Percentiles rank a stretch among this genome's conserved stretches.
phyloP scores from a whole-genome alignment of 1,140 invertebrate species.

The Halesus radiatus region DNA sequence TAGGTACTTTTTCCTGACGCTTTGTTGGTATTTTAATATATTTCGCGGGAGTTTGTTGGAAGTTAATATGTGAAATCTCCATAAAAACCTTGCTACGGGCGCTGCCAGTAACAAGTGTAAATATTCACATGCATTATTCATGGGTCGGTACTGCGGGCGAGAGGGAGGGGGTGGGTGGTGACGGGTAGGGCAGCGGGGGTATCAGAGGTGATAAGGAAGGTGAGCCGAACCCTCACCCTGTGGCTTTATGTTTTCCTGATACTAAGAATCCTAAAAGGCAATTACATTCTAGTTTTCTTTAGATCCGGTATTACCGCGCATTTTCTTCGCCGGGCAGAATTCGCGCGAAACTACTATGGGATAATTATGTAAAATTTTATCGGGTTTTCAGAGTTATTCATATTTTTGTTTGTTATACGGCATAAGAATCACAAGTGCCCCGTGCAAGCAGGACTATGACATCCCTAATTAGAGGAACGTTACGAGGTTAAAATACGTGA shows the following conservation, averaged over 20 bases:
- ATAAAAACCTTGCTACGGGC: conserved; percentile 37
- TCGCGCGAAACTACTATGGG: no score
- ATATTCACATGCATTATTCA: conserved; percentile 52
- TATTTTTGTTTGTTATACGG: no score
- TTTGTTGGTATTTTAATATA: neutral
- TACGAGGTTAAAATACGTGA: no score
- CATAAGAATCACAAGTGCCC: no score
- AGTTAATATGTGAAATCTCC: conserved; percentile 46
- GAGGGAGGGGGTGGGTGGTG: no score
- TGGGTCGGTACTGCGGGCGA: conserved; percentile 8
- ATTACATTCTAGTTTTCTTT: no score
- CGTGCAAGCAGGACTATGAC: no score
- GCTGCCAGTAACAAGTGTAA: conserved; percentile 52
- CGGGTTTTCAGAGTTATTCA: no score
- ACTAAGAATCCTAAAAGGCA: neutral
- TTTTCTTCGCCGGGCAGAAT: no score
- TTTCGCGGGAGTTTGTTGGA: conserved; percentile 38
- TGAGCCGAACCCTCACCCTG: neutral
- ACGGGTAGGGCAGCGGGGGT: neutral
- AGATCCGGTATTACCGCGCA: no score
- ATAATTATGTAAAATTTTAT: no score
- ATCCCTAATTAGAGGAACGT: no score
- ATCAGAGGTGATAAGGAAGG: conserved; percentile 15
- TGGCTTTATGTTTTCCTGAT: conserved; percentile 10
- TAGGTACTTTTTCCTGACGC: neutral